Conservation (phyloP, 1,140 invertebrate species). For the Drosophila arawakana region DNA sequence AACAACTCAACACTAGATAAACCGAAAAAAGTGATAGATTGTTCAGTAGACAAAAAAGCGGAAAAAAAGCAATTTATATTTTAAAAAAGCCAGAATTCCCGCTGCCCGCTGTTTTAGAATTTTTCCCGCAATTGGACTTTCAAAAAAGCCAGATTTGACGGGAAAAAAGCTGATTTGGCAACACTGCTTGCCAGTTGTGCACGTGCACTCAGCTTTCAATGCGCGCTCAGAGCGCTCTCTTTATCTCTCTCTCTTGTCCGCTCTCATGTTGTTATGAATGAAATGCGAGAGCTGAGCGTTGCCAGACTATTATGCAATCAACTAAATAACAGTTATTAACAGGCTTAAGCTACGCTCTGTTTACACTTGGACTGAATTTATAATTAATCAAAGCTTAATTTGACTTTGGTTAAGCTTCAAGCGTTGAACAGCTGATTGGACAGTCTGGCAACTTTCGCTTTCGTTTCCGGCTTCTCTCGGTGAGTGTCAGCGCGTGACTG, state of each 20-base stretch:
- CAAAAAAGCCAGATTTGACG: too few relatives aligned
- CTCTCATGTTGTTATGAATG: slow-evolving; percentile 50
- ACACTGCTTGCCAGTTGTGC: not conserved
- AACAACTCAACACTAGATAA: too few relatives aligned
- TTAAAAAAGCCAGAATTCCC: too few relatives aligned
- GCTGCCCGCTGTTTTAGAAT: too few relatives aligned
- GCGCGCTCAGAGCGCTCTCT: not conserved
- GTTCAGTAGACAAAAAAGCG: too few relatives aligned
- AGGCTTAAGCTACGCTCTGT: not conserved
- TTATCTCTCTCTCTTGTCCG: slow-evolving; percentile 1
- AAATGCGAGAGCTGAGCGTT: slow-evolving; percentile 28
- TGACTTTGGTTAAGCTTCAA: slow-evolving; percentile 5
- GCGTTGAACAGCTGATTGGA: slow-evolving; percentile 32
- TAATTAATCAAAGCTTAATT: slow-evolving; percentile 1
- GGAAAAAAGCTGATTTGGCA: too few relatives aligned
- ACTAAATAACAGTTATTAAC: not conserved
- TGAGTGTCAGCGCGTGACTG: slow-evolving; percentile 29
- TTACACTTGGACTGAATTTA: not conserved
- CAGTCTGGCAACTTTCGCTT: slow-evolving; percentile 69
- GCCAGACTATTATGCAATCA: slow-evolving; percentile 45
- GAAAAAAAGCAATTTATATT: too few relatives aligned
- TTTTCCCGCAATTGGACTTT: too few relatives aligned
- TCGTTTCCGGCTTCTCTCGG: slow-evolving; percentile 65
- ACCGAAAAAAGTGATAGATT: too few relatives aligned
- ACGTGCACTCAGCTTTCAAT: slow-evolving; percentile 33